These are phyloP conservation scores for Atherix ibis DNA, from an alignment of 2,888 invertebrate genomes.

Conservation along the genomic window DNA sequence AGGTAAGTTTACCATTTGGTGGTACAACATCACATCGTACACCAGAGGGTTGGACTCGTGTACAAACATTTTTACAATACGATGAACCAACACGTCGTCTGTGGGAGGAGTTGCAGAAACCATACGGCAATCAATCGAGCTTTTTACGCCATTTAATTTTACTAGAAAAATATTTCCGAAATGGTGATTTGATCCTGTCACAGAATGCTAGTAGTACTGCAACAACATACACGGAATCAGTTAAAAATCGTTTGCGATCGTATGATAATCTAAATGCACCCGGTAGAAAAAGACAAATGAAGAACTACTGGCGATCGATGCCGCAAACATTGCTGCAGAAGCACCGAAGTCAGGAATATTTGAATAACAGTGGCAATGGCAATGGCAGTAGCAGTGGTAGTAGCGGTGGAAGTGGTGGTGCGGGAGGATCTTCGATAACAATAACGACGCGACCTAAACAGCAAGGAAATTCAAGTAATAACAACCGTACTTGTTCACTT, in stretches of 20 bases:
- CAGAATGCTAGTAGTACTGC: conserved; percentile 59
- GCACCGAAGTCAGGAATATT: background rate
- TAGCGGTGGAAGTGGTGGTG: no score
- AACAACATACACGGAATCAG: conserved; percentile 61
- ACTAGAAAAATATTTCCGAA: conserved; percentile 68
- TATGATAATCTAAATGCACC: conserved; percentile 43
- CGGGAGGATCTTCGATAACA: conserved; percentile 6
- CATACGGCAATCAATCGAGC: conserved; percentile 76
- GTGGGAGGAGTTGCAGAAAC: conserved; percentile 70
- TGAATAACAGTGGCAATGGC: background rate
- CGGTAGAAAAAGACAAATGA: background rate
- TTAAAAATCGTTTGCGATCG: conserved; percentile 59
- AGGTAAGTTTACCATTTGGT: conserved; percentile 59
- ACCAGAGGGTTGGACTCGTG: conserved; percentile 73
- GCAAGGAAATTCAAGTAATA: conserved; percentile 8
- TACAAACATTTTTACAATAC: conserved; percentile 61
- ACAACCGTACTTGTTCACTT: conserved; percentile 6
- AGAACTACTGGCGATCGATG: background rate
- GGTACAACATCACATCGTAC: conserved; percentile 37
- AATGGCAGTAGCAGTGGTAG: background rate
- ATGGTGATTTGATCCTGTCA: conserved; percentile 59
- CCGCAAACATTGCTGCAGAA: background rate
- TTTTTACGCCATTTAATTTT: conserved; percentile 67
- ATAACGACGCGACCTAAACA: conserved; percentile 19
- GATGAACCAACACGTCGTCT: conserved; percentile 64